These are phyloP conservation scores for Helicoverpa armigera DNA, from an alignment of 1,140 invertebrate genomes.

Conservation along the genomic window DNA sequence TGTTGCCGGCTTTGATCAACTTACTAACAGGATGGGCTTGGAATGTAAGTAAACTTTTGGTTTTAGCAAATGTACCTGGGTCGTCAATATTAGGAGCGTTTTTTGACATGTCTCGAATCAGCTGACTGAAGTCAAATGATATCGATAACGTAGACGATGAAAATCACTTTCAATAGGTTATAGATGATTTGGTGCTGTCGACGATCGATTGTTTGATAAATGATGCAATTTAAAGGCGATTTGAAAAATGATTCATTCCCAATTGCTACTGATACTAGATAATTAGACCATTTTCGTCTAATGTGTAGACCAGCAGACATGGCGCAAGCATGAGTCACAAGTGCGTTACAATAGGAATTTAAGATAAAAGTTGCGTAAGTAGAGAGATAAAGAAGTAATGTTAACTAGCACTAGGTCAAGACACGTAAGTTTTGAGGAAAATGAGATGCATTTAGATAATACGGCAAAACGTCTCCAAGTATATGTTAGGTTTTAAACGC, in stretches of 20 bases:
- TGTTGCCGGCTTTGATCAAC: slow-evolving; percentile 90
- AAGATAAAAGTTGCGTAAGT: slow-evolving; percentile 16
- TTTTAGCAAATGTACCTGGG: too few relatives aligned
- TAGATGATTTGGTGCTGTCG: neutral
- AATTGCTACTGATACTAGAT: neutral
- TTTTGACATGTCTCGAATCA: too few relatives aligned
- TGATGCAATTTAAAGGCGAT: neutral
- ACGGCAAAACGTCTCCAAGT: too few relatives aligned
- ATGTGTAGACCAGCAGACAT: neutral
- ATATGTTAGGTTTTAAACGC: too few relatives aligned
- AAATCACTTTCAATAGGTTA: neutral
- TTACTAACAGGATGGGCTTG: slow-evolving; percentile 92
- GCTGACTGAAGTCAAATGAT: too few relatives aligned
- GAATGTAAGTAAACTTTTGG: slow-evolving; percentile 88
- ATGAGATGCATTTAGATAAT: too few relatives aligned
- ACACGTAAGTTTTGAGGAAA: too few relatives aligned
- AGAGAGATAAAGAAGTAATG: neutral
- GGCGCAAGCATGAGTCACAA: neutral
- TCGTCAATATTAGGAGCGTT: too few relatives aligned
- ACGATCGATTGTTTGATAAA: neutral
- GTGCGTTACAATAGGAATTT: neutral
- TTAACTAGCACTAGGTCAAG: too few relatives aligned
- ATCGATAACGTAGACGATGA: neutral
- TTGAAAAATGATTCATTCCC: neutral
- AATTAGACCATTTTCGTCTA: neutral